Evolutionary conservation across 2,113 vertebrate genomes (phyloP).

Genomic region (Aegypius monachus): DNA sequence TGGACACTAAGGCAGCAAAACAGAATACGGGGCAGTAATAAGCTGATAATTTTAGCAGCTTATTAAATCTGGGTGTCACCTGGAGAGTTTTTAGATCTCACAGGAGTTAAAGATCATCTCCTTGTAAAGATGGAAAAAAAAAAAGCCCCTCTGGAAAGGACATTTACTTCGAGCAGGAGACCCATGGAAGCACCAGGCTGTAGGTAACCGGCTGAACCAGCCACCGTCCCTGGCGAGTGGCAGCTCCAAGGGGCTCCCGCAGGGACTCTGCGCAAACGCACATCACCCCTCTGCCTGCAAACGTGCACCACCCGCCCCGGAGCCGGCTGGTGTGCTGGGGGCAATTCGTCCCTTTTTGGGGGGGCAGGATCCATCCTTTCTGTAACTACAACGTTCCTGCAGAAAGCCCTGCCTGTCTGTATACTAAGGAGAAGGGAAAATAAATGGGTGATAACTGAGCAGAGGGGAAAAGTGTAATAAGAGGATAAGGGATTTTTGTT

Average conservation of each 20-base stretch:
- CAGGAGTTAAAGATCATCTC: not conserved
- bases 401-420: not conserved
- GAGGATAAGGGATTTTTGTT: not conserved
- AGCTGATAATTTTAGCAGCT: not conserved
- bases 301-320: not conserved
- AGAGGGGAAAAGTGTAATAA: not conserved
- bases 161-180: not conserved
- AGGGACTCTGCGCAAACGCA: not conserved
- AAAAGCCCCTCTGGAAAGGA: not conserved
- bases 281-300: rapidly evolving
- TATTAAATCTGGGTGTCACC: not conserved
- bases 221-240: rapidly evolving
- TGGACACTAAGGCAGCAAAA: not conserved
- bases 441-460: not conserved
- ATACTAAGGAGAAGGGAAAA: not conserved
- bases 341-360: not conserved
- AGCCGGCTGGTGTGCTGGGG: not conserved
- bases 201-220: not conserved
- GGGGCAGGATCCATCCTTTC: not conserved
- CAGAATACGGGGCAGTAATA: not conserved
- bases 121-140: not conserved
- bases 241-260: not conserved
- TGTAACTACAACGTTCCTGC: not conserved
- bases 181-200: not conserved
- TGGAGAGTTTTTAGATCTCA: not conserved